Base-by-base conservation (phyloP, 2,113 vertebrate species). In the Gallinago paraguaiae region DNA sequence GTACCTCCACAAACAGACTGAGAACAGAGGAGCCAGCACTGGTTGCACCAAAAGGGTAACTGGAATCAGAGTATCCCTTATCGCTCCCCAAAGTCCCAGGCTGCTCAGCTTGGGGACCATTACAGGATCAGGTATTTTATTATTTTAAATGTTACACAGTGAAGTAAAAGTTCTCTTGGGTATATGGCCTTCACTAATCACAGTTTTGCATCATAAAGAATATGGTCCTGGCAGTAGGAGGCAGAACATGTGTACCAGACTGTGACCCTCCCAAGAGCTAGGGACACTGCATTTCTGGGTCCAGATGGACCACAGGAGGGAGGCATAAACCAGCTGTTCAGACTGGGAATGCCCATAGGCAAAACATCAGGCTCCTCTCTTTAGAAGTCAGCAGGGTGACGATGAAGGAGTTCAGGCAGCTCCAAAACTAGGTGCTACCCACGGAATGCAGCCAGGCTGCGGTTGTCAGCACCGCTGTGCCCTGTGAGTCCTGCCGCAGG, bases 1-100 rank as follows among this genome's bases (percentile, higher is more conserved):
- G 8, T 27, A 71, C 24, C 57, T 57, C 65, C 0, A 0, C 22
- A 57, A 54, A 56, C 0, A 0, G 27, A 39, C 13, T 17, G 17
- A 69, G 20, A 69, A 51, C 6, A 46, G 48, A 28, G 4, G 6
- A 88, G 53, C 2, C 33, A 16, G 35, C 0, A 0, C 75, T 43
- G 64, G 27, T 19, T 30, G 33, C 10, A 30, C 19, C 33, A 22
- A 43, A 48, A 27, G 63, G 15, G 20, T 28, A 35, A 41, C 27
- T 31, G 16, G 27, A 68, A 64, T 35, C 61, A 67, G 33, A 75
- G 15, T 16, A 33, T 20, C 10, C 13, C 28, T 56, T 53, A n/a
- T 3, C 23, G 10, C 12, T 39, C 6, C 69, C 27, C 20, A 35
- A 86, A 81, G 13, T 3, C 30, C 8, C 27, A 50, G 20, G 20